Conservation (phyloP, 2,113 vertebrate species). For the Gavialis gangeticus region DNA sequence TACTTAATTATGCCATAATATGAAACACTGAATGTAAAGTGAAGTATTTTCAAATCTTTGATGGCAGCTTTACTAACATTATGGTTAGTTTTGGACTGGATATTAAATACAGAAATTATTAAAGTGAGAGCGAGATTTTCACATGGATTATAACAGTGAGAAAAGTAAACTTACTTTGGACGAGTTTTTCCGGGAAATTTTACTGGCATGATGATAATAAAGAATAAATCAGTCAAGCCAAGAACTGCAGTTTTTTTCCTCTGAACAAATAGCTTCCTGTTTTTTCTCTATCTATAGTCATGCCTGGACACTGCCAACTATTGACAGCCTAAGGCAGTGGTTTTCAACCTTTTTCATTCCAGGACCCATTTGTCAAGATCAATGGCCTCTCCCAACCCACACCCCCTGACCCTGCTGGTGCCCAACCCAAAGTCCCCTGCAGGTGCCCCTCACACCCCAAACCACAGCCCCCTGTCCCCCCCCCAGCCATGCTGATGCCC, state of each 20-base stretch:
- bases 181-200: neutral
- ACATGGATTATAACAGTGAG: neutral
- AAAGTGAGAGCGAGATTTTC: neutral
- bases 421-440: no score
- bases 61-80: neutral
- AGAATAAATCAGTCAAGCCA: neutral
- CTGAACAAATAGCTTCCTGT: neutral
- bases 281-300: neutral
- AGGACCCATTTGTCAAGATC: no score
- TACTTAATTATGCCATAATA: conserved; percentile 16
- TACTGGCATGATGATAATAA: neutral
- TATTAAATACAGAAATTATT: neutral
- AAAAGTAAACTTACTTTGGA: neutral
- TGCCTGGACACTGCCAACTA: neutral
- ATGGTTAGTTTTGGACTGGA: neutral
- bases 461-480: no score
- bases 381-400: no score
- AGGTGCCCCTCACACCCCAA: no score
- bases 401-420: no score
- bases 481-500: no score
- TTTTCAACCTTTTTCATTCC: no score
- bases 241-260: neutral
- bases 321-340: neutral
- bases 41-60: conserved; percentile 21
- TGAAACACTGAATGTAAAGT: neutral